These are phyloP conservation scores for Phalanger gymnotis DNA, from an alignment of 2,797 vertebrate species.

Conservation along the genomic window DNA sequence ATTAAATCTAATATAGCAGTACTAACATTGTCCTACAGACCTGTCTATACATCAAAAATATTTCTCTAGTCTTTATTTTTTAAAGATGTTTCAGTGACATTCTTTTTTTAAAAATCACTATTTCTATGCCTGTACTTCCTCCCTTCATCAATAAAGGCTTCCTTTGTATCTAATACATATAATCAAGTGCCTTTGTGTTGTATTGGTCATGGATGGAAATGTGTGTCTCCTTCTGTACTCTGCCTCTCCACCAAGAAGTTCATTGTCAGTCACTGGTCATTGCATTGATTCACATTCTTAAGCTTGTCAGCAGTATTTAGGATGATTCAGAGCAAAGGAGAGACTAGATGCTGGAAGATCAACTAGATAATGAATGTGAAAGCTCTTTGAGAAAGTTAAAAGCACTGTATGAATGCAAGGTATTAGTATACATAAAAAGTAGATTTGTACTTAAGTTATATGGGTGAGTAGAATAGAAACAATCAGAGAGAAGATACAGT, in stretches of 20 bases:
- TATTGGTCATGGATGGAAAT: background rate
- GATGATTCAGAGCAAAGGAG: background rate
- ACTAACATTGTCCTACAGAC: background rate
- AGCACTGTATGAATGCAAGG: background rate
- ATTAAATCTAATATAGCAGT: background rate
- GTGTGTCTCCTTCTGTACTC: background rate
- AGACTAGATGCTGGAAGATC: background rate
- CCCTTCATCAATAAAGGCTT: background rate
- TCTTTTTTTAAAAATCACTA: background rate
- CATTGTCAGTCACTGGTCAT: background rate
- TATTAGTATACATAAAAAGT: background rate
- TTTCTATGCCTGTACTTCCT: background rate
- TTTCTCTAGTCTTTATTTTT: background rate
- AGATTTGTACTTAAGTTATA: background rate
- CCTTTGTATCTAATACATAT: background rate
- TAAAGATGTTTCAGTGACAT: background rate
- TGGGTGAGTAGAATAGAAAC: background rate
- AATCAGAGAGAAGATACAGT: background rate
- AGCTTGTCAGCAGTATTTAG: background rate
- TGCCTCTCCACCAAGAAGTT: background rate
- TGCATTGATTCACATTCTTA: background rate
- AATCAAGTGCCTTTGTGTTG: background rate
- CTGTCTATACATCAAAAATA: background rate
- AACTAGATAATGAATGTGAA: background rate
- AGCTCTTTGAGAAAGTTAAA: background rate